A percentile compares a stretch with the other conserved stretches of the same genome.
phyloP scores from a whole-genome alignment of 2,888 invertebrate genomes.

The Villa cingulata region DNA sequence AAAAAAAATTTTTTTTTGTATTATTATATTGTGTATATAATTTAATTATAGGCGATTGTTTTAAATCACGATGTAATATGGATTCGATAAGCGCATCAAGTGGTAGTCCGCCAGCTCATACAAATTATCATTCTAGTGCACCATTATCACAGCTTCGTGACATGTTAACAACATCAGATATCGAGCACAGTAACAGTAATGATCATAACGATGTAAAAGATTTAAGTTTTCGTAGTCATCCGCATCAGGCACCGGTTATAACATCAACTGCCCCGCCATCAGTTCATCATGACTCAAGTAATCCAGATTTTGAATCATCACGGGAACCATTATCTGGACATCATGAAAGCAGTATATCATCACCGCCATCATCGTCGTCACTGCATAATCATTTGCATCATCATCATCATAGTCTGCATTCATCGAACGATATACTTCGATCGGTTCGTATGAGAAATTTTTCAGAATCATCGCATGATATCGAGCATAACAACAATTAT shows the following conservation, averaged over 20 bases:
- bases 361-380: conserved; percentile 26
- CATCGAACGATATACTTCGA: conserved; percentile 13
- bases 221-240: conserved; percentile 31
- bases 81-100: conserved; percentile 46
- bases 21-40: not conserved
- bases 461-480: conserved; percentile 35
- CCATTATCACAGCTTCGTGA: conserved; percentile 37
- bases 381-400: conserved; percentile 8
- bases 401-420: conserved; percentile 2
- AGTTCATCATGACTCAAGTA: conserved; percentile 32
- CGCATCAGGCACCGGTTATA: conserved; percentile 34
- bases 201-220: conserved; percentile 37
- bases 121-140: conserved; percentile 29
- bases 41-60: conserved; percentile 28
- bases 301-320: conserved; percentile 33
- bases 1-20: not conserved
- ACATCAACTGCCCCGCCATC: conserved; percentile 31
- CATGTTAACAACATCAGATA: conserved; percentile 32
- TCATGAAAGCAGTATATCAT: conserved; percentile 31
- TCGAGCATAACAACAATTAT: conserved; percentile 46
- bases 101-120: conserved; percentile 34
- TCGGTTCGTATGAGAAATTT: conserved; percentile 30
- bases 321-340: conserved; percentile 24
- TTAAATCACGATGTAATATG: conserved; percentile 33
- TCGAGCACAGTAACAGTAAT: conserved; percentile 30